A percentile compares a stretch with the other conserved stretches of the same genome.
Evolutionary conservation across 2,797 vertebrate species (phyloP).

Genomic region (Clarias laeviceps): DNA sequence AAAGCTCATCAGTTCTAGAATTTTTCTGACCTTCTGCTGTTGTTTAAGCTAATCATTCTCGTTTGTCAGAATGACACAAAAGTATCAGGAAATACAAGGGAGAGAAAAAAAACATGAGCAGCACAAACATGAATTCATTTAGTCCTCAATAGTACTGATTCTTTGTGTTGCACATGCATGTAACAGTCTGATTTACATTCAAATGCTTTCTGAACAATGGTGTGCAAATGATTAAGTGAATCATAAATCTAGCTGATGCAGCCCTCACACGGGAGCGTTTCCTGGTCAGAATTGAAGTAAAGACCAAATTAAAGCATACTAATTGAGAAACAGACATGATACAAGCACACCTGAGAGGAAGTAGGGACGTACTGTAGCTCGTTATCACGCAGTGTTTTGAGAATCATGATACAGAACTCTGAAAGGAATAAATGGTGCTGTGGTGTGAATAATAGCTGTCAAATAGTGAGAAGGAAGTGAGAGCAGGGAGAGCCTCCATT

Average conservation of each 20-base stretch:
- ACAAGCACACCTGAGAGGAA: background rate
- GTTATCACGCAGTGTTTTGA: constrained; percentile 5
- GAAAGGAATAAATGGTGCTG: constrained; percentile 7
- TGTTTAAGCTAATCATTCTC: constrained; percentile 12
- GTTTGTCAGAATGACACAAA: constrained; percentile 5
- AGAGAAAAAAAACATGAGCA: background rate
- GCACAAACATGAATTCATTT: background rate
- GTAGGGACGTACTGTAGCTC: background rate
- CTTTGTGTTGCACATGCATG: background rate
- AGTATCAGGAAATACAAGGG: constrained; percentile 1
- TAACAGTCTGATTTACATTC: constrained; percentile 10
- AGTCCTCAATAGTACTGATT: background rate
- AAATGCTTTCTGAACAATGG: background rate
- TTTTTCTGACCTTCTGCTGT: constrained; percentile 8
- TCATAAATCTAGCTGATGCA: background rate
- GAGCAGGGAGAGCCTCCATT: background rate
- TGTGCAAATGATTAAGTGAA: background rate
- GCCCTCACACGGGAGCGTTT: background rate
- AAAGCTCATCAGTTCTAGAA: background rate
- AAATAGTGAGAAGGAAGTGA: constrained; percentile 6
- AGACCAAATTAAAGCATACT: background rate
- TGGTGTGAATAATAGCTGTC: constrained; percentile 9
- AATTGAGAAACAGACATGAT: background rate
- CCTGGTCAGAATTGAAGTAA: background rate
- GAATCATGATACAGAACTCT: background rate